Evolutionary conservation across 1,140 invertebrate genomes (phyloP), one percentile per base, ranked within the genome.

Genomic region (Drosophila nasuta): DNA sequence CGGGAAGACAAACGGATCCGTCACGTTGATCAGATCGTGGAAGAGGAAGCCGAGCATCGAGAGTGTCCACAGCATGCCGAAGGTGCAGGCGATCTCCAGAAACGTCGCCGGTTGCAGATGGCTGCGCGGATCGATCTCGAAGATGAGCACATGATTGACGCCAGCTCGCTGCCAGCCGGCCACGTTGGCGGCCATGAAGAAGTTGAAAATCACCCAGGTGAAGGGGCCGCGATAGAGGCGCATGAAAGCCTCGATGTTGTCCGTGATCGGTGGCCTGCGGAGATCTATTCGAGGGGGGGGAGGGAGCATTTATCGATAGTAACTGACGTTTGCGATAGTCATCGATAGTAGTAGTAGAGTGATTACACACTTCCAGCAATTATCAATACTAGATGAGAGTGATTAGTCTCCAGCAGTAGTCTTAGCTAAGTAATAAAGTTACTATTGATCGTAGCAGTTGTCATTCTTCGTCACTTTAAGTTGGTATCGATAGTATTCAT

Each of bases 81-180:
- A 94, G 64, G 95, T 94, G n/a, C 95, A 93, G 10, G 95, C 95
- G 46, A 96, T 93, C 93, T 96, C 96, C 91, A 97, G 94, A 1
- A 97, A 90, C 67, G 96, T 94, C 35, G 96, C 95, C 81, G 96
- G 95, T 8, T 95, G 89, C 58, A 93, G 83, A 93, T 97, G 96
- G 79, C 96, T 94, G 38, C 96, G 90, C 0, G 96, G 96, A 92
- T 97, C 95, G 11, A 97, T 93, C 92, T 97, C 96, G 79, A 97
- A 97, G 64, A 97, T 97, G 0, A 97, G 94, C 3, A 97, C 95
- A 91, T 97, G 96, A 92, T 97, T 97, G 13, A 97, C 96, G 35
- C 96, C 96, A 5, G 95, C 94, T 20, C 93, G 93, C 74, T 95
- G 93, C 96, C 96, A 97, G 45, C 95, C 95, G 76, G 95, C 95